Percentiles rank a stretch among this genome's conserved stretches.
Conservation (phyloP, 2,113 vertebrate genomes). For the Xyrauchen texanus region DNA sequence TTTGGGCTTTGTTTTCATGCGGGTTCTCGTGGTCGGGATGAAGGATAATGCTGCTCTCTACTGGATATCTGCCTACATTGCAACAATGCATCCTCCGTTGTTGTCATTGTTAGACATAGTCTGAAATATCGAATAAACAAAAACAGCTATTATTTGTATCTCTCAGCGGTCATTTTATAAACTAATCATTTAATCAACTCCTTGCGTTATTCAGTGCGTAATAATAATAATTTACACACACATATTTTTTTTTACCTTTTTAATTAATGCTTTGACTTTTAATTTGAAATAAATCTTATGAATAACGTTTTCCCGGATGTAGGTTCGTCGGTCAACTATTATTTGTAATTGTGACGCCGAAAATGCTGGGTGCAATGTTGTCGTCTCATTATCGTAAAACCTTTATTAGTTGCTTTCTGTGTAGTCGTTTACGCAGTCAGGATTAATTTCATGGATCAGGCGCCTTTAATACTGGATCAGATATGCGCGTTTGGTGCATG, state of each 20-base stretch:
- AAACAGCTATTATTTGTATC: too few species aligned
- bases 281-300: constrained; percentile 21
- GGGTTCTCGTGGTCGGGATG: background rate
- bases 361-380: background rate
- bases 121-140: too few species aligned
- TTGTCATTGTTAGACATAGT: too few species aligned
- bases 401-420: background rate
- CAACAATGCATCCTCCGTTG: too few species aligned
- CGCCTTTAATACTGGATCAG: background rate
- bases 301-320: constrained; percentile 39
- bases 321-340: background rate
- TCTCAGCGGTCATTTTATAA: too few species aligned
- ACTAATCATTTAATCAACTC: too few species aligned
- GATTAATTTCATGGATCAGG: background rate
- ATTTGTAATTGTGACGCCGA: background rate
- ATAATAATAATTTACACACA: too few species aligned
- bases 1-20: too few species aligned
- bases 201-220: too few species aligned
- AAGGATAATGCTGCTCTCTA: constrained; percentile 40
- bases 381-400: background rate
- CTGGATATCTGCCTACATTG: constrained; percentile 15
- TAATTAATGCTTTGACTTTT: constrained; percentile 9
- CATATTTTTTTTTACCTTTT: too few species aligned
- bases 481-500: background rate
- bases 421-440: background rate